These are phyloP conservation scores for Emydura subglobosa DNA, from an alignment of 2,113 vertebrate genomes.

Conservation along the genomic window DNA sequence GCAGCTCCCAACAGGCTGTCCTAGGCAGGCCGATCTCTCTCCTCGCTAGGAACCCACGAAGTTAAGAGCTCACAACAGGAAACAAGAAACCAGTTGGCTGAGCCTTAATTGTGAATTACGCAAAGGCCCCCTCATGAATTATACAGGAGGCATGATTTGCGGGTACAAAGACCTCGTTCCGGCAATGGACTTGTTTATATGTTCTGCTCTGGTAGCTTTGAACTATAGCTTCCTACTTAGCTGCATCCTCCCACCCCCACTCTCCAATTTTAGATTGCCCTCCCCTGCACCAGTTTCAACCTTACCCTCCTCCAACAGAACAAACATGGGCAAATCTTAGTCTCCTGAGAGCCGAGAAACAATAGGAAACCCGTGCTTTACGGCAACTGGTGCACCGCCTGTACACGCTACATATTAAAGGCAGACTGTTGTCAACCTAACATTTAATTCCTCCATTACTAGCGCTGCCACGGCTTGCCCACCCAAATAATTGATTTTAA, in stretches of 20 bases:
- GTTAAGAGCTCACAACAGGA: background rate
- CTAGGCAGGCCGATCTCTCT: background rate
- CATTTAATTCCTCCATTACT: background rate
- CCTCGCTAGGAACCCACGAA: background rate
- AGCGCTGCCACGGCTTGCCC: background rate
- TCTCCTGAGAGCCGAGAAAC: background rate
- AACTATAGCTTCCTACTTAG: background rate
- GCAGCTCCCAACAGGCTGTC: constrained; percentile 23
- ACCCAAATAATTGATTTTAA: background rate
- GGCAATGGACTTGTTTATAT: constrained; percentile 31
- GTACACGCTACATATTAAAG: background rate
- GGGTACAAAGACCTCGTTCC: constrained; percentile 27
- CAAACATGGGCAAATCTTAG: background rate
- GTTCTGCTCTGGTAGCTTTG: background rate
- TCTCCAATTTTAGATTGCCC: background rate
- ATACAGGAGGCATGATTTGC: background rate
- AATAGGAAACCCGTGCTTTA: background rate
- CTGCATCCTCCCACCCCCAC: background rate
- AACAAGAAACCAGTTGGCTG: background rate
- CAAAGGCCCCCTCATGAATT: constrained; percentile 22
- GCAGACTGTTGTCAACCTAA: background rate
- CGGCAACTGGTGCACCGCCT: background rate
- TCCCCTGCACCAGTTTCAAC: rapidly evolving
- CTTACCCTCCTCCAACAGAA: background rate
- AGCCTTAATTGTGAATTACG: constrained; percentile 18